Evolutionary conservation across 2,888 invertebrate genomes (phyloP).

Genomic region (Drosophila nr. perissopoda): DNA sequence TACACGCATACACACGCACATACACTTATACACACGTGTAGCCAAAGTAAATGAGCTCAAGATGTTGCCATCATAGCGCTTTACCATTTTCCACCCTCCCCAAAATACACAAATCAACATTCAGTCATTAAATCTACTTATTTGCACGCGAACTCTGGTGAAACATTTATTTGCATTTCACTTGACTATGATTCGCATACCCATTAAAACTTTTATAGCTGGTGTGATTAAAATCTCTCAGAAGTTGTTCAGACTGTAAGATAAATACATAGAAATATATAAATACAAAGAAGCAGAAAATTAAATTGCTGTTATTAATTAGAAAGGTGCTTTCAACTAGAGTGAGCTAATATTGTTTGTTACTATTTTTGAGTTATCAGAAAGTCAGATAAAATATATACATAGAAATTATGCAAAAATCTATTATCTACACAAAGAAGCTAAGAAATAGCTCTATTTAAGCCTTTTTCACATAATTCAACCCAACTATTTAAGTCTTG

Average conservation of each 20-base stretch:
- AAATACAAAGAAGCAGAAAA: neutral
- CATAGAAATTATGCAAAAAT: neutral
- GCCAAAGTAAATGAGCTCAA: constrained; percentile 63
- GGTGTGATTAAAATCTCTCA: neutral
- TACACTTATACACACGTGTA: constrained; percentile 7
- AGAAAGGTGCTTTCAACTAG: rapidly evolving
- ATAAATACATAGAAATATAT: neutral
- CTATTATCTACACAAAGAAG: neutral
- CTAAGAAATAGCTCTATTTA: rapidly evolving
- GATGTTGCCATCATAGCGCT: constrained; percentile 52
- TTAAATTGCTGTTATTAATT: neutral
- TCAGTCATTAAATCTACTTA: constrained; percentile 57
- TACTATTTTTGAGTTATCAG: neutral
- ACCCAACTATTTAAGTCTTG: neutral
- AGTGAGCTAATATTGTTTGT: neutral
- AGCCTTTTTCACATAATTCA: neutral
- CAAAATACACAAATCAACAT: constrained; percentile 19
- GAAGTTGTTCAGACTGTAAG: neutral
- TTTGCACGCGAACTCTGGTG: constrained; percentile 39
- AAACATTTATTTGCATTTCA: constrained; percentile 41
- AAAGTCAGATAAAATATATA: neutral
- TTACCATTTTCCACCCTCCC: neutral
- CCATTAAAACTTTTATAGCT: neutral
- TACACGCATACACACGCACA: constrained; percentile 1
- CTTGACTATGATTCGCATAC: constrained; percentile 23